phyloP scores from a whole-genome alignment of 2,797 vertebrate species.

The Hyperoplus immaculatus region DNA sequence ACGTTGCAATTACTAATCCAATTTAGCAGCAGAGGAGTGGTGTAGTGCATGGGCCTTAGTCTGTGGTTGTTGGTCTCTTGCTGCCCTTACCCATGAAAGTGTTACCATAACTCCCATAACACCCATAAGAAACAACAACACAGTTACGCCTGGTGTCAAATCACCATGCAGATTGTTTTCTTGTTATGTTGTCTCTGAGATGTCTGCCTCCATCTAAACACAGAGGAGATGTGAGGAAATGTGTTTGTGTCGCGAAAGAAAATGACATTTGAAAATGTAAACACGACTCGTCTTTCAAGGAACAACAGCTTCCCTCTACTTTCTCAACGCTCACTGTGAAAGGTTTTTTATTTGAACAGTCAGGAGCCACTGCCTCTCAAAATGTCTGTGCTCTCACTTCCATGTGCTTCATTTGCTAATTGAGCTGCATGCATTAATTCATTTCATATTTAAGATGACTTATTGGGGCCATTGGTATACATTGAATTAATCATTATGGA shows the following conservation, averaged over 20 bases:
- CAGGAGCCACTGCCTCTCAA: not conserved
- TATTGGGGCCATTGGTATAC: too few relatives aligned
- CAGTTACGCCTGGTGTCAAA: not conserved
- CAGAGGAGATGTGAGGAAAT: not conserved
- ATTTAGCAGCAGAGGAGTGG: slow-evolving; percentile 61
- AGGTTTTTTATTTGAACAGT: not conserved
- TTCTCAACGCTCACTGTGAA: not conserved
- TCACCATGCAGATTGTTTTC: not conserved
- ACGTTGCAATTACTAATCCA: slow-evolving; percentile 76
- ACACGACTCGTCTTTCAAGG: slow-evolving; percentile 3
- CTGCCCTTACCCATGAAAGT: slow-evolving; percentile 12
- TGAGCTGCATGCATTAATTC: too few relatives aligned
- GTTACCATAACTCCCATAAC: slow-evolving; percentile 12
- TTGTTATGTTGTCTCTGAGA: not conserved
- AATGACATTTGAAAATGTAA: slow-evolving; percentile 12
- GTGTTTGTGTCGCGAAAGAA: slow-evolving; percentile 7
- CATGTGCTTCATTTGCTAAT: not conserved
- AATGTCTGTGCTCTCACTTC: not conserved
- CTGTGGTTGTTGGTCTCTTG: slow-evolving; percentile 56
- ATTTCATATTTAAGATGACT: too few relatives aligned
- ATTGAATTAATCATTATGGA: too few relatives aligned
- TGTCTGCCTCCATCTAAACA: not conserved
- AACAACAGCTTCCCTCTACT: not conserved
- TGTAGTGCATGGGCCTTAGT: slow-evolving; percentile 56
- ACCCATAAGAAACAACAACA: not conserved